Evolutionary conservation across 1,140 invertebrate species (phyloP), one percentile per base, ranked within the genome.

Genomic region (Phenacoccus solenopsis): DNA sequence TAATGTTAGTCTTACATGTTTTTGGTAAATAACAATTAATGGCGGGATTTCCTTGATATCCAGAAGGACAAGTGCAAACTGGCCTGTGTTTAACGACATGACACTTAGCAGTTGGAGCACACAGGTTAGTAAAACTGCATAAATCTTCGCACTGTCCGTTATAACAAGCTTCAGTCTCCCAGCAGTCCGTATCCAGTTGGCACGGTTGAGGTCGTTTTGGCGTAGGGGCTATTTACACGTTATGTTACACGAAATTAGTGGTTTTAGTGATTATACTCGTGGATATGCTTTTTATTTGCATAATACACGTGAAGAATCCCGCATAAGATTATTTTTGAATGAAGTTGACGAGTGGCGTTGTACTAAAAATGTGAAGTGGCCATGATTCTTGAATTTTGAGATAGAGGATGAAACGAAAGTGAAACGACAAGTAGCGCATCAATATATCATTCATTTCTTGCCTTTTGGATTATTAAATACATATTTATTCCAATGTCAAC

Each of bases 21-120:
- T 84, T 81, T 74, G 82, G 79, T 74, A 85, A 83, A 78, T 85
- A 82, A 82, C 87, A 89, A 80, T 88, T 87, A 76, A 86, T 79
- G 72, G 86, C 85, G 20, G 88, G 88, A 78, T 90, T 86, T 75
- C 89, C 88, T 77, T 90, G 86, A 76, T 86, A 86, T 75, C 85
- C 86, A 73, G 84, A 83, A 12, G 86, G 86, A 78, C 86, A 88
- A 73, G 85, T 88, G 80, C 88, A 91, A 78, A 90, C 87, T 2
- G 88, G 88, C 73, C 88, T 83, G 79, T 88, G 87, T 78, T 86
- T 86, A 80, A 87, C 84, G 49, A 85, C 85, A 74, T 86, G 84
- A 76, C 88, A 90, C 76, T 87, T 87, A 64, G 88, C 88, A 74
- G 82, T 79, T 71, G 81, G 70, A 72, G 77, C 88, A 81, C 89